phyloP scores from a whole-genome alignment of 2,797 vertebrate species.

The Aphelocoma californica region DNA sequence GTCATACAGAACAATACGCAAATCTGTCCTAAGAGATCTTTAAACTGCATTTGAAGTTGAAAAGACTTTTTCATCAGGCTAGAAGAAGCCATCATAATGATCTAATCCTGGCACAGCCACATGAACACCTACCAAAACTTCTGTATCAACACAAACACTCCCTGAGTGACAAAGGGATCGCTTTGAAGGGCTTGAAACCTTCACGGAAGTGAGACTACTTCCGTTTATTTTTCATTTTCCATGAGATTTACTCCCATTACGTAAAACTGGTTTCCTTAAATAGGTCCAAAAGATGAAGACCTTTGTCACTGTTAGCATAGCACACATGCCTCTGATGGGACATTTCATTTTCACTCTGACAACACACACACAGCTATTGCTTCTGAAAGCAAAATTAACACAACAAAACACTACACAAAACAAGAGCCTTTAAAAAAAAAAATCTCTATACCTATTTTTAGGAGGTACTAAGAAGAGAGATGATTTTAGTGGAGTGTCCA shows the following conservation, averaged over 20 bases:
- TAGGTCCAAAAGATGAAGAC: background rate
- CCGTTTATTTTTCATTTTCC: background rate
- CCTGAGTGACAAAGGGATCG: background rate
- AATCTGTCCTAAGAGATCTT: background rate
- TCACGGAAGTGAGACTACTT: background rate
- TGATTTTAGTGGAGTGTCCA: background rate
- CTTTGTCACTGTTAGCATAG: background rate
- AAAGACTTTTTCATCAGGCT: background rate
- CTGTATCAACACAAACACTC: background rate
- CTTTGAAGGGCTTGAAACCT: background rate
- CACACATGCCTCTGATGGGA: background rate
- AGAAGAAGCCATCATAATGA: background rate
- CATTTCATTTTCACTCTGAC: background rate
- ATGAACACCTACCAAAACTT: background rate
- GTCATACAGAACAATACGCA: background rate
- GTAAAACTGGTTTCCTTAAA: fast-evolving
- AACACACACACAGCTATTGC: background rate
- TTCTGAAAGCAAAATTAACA: background rate
- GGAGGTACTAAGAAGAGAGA: background rate
- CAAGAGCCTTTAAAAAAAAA: background rate
- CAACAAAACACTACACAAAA: background rate
- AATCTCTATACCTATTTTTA: constrained; percentile 30
- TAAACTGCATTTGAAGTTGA: background rate
- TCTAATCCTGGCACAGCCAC: background rate
- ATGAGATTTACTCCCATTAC: background rate